phyloP scores from a whole-genome alignment of 2,888 invertebrate genomes.

The Drosophila differens region DNA sequence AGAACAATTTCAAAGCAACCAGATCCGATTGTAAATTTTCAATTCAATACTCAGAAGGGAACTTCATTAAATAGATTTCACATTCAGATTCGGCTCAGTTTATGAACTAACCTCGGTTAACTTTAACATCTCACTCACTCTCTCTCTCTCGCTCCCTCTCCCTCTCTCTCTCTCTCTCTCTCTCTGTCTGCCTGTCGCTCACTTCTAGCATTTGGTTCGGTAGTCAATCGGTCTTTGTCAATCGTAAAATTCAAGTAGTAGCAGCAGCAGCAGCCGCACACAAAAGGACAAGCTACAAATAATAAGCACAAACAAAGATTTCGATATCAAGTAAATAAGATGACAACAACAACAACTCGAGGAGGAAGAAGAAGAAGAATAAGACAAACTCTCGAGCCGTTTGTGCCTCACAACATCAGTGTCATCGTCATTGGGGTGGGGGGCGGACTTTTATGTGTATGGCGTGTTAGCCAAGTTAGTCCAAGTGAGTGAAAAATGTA shows the following conservation, averaged over 20 bases:
- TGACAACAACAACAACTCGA: slow-evolving; percentile 39
- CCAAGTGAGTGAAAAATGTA: slow-evolving; percentile 80
- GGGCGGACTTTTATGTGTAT: background rate
- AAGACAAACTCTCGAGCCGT: slow-evolving; percentile 43
- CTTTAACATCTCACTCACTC: background rate
- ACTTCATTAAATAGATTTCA: background rate
- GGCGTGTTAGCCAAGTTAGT: slow-evolving; percentile 77
- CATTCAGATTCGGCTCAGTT: background rate
- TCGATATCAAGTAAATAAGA: slow-evolving; percentile 75
- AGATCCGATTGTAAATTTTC: background rate
- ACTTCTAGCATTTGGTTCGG: slow-evolving; percentile 14
- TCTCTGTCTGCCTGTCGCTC: background rate
- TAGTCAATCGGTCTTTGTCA: slow-evolving; percentile 67
- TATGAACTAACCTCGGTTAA: slow-evolving; percentile 23
- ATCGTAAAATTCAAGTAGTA: slow-evolving; percentile 64
- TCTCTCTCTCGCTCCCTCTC: background rate
- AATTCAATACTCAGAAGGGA: background rate
- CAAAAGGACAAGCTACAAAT: slow-evolving; percentile 63
- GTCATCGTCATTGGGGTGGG: slow-evolving; percentile 31
- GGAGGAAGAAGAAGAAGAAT: background rate
- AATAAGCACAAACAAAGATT: slow-evolving; percentile 79
- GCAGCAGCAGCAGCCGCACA: background rate
- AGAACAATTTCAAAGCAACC: background rate
- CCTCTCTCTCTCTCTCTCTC: background rate
- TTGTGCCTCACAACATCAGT: slow-evolving; percentile 61